Evolutionary conservation across 2,797 vertebrate genomes (phyloP).

Genomic region (Decapterus maruadsi): DNA sequence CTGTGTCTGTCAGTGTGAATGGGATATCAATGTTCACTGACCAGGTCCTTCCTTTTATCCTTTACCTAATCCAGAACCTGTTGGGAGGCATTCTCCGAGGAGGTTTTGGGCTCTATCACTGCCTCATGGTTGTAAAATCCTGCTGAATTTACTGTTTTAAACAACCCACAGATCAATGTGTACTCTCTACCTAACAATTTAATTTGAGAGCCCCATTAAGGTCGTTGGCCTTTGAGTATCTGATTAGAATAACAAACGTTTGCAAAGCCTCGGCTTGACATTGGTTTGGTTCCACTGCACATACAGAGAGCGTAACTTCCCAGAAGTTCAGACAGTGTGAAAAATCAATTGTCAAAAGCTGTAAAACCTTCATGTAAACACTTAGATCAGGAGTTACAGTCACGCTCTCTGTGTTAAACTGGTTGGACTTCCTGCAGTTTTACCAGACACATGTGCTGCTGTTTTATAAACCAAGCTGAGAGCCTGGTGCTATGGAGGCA

Average conservation of each 20-base stretch:
- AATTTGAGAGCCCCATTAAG: constrained; percentile 51
- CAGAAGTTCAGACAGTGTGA: constrained; percentile 8
- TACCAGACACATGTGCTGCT: not conserved
- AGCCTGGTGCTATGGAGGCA: not conserved
- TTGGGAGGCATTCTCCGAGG: constrained; percentile 6
- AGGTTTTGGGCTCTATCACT: not conserved
- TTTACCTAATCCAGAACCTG: not conserved
- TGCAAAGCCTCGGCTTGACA: constrained; percentile 24
- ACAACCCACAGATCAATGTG: constrained; percentile 37
- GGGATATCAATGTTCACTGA: constrained; percentile 6
- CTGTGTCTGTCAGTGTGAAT: not conserved
- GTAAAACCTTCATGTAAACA: constrained; percentile 7
- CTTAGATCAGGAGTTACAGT: constrained; percentile 1
- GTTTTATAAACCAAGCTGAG: not conserved
- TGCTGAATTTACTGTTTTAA: constrained; percentile 39
- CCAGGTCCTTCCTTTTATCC: constrained; percentile 20
- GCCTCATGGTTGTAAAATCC: constrained; percentile 20
- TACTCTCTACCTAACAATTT: constrained; percentile 23
- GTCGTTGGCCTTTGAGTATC: constrained; percentile 43
- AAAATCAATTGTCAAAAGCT: constrained; percentile 24
- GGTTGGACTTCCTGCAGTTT: constrained; percentile 8
- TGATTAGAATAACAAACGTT: constrained; percentile 47
- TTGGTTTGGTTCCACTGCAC: not conserved
- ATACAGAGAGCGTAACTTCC: constrained; percentile 17
- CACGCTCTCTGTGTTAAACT: not conserved